Evolutionary conservation across 2,888 invertebrate genomes (phyloP), one percentile per base, ranked within the genome.

Genomic region (Branchipolynoe longqiensis): DNA sequence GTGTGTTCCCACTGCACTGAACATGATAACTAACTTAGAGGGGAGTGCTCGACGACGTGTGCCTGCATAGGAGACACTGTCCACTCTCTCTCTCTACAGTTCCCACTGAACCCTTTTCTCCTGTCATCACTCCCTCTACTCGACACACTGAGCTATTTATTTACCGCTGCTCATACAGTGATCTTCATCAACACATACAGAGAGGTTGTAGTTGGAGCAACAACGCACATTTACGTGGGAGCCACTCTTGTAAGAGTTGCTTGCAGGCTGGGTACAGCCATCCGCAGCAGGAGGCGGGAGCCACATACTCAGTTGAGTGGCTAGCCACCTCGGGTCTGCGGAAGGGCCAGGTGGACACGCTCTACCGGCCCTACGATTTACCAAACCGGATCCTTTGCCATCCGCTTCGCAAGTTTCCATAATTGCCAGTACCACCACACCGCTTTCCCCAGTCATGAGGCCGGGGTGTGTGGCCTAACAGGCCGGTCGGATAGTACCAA

Each of bases 311-410:
- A n/a, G n/a, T n/a, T 22, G 3, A 38, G 62, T 28, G 69, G 69
- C 69, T 38, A 69, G 12, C 25, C 28, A 31, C 69, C 69, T 14
- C 12, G 36, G 69, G n/a, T 33, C 38, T 36, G 3, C 18, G 69
- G 69, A 12, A 36, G n/a, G n/a, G n/a, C n/a, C n/a, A n/a, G 69
- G 69, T 69, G 38, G 36, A 69, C 36, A 62, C 28, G 38, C n/a
- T 69, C 69, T 38, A 69, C 69, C 69, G 2, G 14, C 8, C 69
- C 69, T 18, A 33, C 36, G 69, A 69, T 69, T 38, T 12, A 22
- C 69, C 69, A 69, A n/a, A 36, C 69, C 69, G 69, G 69, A 69
- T 69, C 18, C 38, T 69, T 69, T 69, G 36, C 69, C 69, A 69
- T 69, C 69, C 69, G 69, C 69, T 38, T 69, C 38, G 8, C 33